Base-by-base conservation (phyloP, 2,113 vertebrate species). In the Cervus canadensis region DNA sequence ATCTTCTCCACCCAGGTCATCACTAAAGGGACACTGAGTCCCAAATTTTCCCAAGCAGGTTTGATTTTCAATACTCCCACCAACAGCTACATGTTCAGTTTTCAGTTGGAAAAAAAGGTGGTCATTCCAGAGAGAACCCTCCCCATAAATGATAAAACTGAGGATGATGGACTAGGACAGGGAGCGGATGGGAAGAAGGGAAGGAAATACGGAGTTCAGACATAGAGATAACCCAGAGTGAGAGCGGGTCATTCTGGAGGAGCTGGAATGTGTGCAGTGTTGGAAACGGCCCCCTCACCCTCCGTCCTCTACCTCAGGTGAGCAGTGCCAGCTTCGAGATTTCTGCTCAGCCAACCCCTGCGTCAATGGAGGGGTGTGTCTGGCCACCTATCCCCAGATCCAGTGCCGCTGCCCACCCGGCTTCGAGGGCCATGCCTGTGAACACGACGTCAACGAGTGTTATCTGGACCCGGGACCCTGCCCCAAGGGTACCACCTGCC, bases 311-410 rank as follows among this genome's bases (percentile, higher is more conserved):
- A 57, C 59, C 23, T 4, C 97, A 99, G 98, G 98, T 4, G 98
- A 98, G 85, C 94, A 96, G 2, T 99, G 98, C 87, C 97, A 98
- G 74, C 88, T 97, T 17, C 91, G 76, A 23, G 98, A 99, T 87
- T 98, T 98, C 96, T 99, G 98, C 76, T 96, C 98, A 1, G 98
- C 98, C 82, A 98, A 97, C 56, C 98, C 98, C 62, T 99, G 98
- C 45, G 26, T 95, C 97, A 98, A 98, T 0, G 98, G 98, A 36
- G 98, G 98, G 2, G 91, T 95, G 1, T 98, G 98, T 48, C 96
- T 98, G 97, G 94, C 98, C 90, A 98, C 98, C 0, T 96, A 98
- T 30, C 98, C 98, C 17, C 97, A 98, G 88, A 98, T 98, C 91
- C 97, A 98, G 86, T 98, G 98, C 94, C 98, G 45, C 86, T 99